These are phyloP conservation scores for Potamilus streckersoni DNA, from an alignment of 1,140 invertebrate genomes.

Conservation along the genomic window DNA sequence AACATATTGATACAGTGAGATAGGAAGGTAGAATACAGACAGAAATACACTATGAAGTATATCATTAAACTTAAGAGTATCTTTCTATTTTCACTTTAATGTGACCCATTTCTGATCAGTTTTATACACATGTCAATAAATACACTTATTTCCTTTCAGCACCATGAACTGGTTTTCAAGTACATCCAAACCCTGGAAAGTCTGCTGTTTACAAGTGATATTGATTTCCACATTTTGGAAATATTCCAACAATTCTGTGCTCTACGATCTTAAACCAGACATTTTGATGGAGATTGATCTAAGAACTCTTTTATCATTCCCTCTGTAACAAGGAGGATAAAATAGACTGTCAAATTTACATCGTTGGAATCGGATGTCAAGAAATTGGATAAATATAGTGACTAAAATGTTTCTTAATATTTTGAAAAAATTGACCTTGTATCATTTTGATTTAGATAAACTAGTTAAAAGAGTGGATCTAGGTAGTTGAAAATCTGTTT, in stretches of 20 bases:
- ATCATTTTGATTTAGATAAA: no score
- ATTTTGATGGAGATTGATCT: constrained; percentile 6
- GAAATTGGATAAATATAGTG: no score
- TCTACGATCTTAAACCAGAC: constrained; percentile 68
- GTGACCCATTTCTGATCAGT: neutral
- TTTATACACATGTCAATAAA: neutral
- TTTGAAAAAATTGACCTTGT: no score
- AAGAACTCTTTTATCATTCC: constrained; percentile 4
- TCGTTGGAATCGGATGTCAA: neutral
- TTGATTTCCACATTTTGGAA: constrained; percentile 95
- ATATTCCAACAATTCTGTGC: constrained; percentile 97
- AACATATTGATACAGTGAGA: neutral
- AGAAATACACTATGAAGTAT: no score
- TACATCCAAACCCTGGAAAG: constrained; percentile 95
- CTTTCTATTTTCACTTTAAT: neutral
- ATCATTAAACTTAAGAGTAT: neutral
- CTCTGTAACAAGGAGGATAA: constrained; percentile 6
- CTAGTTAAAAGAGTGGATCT: no score
- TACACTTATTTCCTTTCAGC: constrained; percentile 71
- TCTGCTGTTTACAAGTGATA: constrained; percentile 93
- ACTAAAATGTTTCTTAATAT: no score
- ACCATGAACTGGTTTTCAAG: constrained; percentile 98
- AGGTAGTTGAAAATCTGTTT: no score
- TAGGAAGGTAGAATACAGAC: neutral
- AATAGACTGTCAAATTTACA: constrained; percentile 8